Evolutionary conservation across 2,888 invertebrate species (phyloP), one percentile per base, ranked within the genome.

Genomic region (Teinopalpus imperialis): DNA sequence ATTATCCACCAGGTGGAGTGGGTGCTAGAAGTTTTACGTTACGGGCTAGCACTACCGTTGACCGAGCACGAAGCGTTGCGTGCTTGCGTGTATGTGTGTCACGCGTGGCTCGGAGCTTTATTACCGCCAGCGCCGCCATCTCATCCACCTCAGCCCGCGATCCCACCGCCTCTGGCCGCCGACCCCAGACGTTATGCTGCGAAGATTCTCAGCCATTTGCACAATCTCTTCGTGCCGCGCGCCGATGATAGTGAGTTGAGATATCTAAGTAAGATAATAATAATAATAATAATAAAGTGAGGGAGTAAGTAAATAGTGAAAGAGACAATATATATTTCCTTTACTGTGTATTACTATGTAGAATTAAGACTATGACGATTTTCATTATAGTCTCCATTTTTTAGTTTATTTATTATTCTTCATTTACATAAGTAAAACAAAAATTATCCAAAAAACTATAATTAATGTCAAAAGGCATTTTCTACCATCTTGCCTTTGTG

Each of bases 1-100:
- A n/a, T n/a, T n/a, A n/a, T n/a, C n/a, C n/a, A n/a, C n/a, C 63
- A 97, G 95, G 97, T 98, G 34, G 92, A 93, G 71, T 95, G 95
- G 95, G 95, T 95, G 49, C 92, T 95, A 89, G 94, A 95, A 79
- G 95, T 95, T 7, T 93, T 98, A 51, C 95, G 98, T 63, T 98
- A 93, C 81, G 98, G 98, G 0, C 90, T 99, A 2, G 95, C 97
- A 7, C 87, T 98, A 30, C 97, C 98, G 0, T 83, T 98, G 32
- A 91, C 93, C 21, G 98, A 98, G 79, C 97, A 98, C 74, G 98
- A 98, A 62, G 96, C 97, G 0, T 94, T 98, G 39, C 94, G 97
- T 54, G 98, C 98, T 78, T 98, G 98, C 75, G 98, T 98, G 27
- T 96, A 96, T 72, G 95, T 98, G 21, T 98, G 98, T 72, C 98